Percentiles rank a stretch among this genome's conserved stretches.
Conservation (phyloP, 2,797 vertebrate genomes). For the Florisuga fusca region DNA sequence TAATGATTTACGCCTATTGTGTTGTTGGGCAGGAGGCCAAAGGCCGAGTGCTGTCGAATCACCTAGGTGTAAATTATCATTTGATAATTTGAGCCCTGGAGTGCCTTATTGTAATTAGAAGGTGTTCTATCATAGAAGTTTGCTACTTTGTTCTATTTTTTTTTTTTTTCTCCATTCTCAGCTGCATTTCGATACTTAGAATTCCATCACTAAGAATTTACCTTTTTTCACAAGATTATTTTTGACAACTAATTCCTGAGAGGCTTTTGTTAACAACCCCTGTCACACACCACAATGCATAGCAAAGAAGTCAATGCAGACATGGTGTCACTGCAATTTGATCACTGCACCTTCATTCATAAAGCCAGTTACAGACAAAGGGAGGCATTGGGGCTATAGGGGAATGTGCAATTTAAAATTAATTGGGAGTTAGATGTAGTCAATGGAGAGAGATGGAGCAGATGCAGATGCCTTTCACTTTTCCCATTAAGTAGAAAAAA, state of each 20-base stretch:
- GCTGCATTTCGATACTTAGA: neutral
- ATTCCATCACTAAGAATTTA: neutral
- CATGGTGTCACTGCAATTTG: slow-evolving; percentile 21
- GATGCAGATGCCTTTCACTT: neutral
- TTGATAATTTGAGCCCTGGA: slow-evolving; percentile 76
- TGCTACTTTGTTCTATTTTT: neutral
- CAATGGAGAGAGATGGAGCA: neutral
- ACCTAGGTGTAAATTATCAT: slow-evolving; percentile 80
- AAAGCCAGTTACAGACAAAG: slow-evolving; percentile 10
- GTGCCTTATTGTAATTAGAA: slow-evolving; percentile 69
- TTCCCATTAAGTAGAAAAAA: neutral
- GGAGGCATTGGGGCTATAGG: neutral
- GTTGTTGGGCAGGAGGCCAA: slow-evolving; percentile 82
- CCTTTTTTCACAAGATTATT: neutral
- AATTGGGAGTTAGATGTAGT: neutral
- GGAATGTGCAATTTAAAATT: slow-evolving; percentile 14
- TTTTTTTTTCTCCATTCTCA: neutral
- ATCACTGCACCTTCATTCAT: neutral
- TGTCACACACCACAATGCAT: slow-evolving; percentile 3
- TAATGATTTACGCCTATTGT: slow-evolving; percentile 82
- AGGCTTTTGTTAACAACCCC: slow-evolving; percentile 11
- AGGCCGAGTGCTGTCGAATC: slow-evolving; percentile 78
- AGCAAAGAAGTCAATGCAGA: neutral
- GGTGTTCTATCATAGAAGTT: slow-evolving; percentile 51
- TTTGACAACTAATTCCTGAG: neutral